Conservation (phyloP, 2,113 vertebrate genomes). For the Ondatra zibethicus region DNA sequence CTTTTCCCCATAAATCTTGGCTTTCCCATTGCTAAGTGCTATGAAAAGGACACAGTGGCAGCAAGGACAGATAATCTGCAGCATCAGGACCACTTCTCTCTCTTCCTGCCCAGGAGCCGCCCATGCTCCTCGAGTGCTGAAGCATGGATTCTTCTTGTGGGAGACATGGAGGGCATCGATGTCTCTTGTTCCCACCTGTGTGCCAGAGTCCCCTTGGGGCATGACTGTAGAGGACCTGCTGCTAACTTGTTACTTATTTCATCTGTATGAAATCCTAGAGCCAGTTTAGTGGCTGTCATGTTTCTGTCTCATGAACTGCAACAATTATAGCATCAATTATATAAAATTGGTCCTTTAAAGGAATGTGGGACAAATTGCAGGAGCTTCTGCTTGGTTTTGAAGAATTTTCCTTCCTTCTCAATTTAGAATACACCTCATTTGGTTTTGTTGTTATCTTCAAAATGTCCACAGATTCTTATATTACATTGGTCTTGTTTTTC, state of each 20-base stretch:
- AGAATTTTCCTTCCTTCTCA: not conserved
- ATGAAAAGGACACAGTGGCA: not conserved
- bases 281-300: not conserved
- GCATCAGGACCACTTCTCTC: not conserved
- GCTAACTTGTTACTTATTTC: not conserved
- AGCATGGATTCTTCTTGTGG: not conserved
- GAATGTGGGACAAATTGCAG: not conserved
- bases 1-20: not conserved
- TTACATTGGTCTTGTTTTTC: not conserved
- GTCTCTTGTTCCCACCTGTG: not conserved
- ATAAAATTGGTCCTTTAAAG: not conserved
- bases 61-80: rapidly evolving
- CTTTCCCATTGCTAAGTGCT: not conserved
- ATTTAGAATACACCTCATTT: not conserved
- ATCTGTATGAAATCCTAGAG: not conserved
- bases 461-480: not conserved
- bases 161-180: not conserved
- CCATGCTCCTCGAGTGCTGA: not conserved
- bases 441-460: not conserved
- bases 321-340: not conserved
- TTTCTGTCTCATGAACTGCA: not conserved
- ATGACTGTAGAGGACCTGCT: not conserved
- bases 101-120: not conserved
- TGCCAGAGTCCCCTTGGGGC: not conserved
- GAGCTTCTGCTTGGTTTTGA: not conserved